Base-by-base conservation (phyloP, 2,888 invertebrate species). In the Prosopocoilus inquinatus region DNA sequence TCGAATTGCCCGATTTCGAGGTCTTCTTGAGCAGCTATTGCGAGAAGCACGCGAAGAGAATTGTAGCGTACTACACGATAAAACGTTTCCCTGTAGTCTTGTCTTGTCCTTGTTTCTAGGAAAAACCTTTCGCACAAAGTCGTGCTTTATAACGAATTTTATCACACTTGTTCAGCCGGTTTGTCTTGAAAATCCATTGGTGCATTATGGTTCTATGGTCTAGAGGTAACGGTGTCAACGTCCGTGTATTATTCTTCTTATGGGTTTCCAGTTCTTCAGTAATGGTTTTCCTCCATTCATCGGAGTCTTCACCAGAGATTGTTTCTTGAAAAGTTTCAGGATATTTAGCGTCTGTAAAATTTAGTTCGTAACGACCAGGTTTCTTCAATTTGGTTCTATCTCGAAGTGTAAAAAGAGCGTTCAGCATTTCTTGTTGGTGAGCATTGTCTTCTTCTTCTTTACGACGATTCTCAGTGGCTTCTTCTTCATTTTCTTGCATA, bases 11-110 rank as follows among this genome's bases (percentile, higher is more conserved):
- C 9, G 2, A 67, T 44, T n/a, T n/a, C 28, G 2, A 45, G 39
- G 13, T 59, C 43, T 36, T 57, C 16, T 43, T 49, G n/a, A 2
- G 58, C 58, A 13, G 64, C 61, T 2, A 57, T 9, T n/a, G 58
- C 51, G 13, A 66, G 44, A 9, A 65, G 15, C n/a, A n/a, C n/a
- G n/a, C n/a, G n/a, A n/a, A n/a, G n/a, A n/a, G n/a, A n/a, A n/a
- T 2, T 59, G 20, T 56, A 61, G 11, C 64, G 16, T 9, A 53
- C 55, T 32, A 58, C 58, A 2, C 66, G 65, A 12, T 58, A 35
- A 53, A 58, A 64, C 12, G 61, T 66, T 55, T 67, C 64, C 8
- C 41, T 50, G 41, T 57, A 65, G 47, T 64, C 64, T 1, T 62
- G 38, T 2, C 61, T 65, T 32, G 56, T n/a, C n/a, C n/a, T n/a